phyloP scores from a whole-genome alignment of 2,113 vertebrate genomes.

The Xiphorhynchus elegans region DNA sequence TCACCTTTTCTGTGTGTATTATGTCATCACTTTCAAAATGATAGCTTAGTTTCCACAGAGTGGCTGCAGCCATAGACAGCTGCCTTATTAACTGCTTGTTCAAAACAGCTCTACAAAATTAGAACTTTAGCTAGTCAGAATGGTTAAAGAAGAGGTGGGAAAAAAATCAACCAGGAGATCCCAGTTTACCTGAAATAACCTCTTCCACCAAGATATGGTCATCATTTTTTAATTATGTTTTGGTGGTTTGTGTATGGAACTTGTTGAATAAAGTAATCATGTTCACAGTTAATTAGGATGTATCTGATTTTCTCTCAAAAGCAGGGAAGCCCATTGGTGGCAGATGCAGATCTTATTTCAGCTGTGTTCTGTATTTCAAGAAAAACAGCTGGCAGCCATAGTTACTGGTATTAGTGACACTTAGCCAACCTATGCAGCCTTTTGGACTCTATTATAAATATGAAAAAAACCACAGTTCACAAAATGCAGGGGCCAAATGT shows the following conservation, averaged over 20 bases:
- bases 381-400: not conserved
- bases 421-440: not conserved
- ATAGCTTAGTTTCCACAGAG: not conserved
- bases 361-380: not conserved
- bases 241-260: not conserved
- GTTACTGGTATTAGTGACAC: conserved; percentile 2
- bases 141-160: not conserved
- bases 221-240: not conserved
- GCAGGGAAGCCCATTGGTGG: not conserved
- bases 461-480: not conserved
- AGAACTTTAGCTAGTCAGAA: not conserved
- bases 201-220: not conserved
- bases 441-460: not conserved
- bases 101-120: not conserved
- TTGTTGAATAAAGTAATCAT: not conserved
- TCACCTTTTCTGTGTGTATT: conserved; percentile 11
- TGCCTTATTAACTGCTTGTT: conserved; percentile 1
- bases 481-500: not conserved
- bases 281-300: not conserved
- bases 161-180: not conserved
- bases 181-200: not conserved
- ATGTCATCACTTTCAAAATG: conserved; percentile 21
- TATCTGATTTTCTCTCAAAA: not conserved
- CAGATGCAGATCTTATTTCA: conserved; percentile 15
- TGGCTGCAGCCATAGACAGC: not conserved